phyloP scores from a whole-genome alignment of 1,140 invertebrate species.

The Drosophila subpulchrella region DNA sequence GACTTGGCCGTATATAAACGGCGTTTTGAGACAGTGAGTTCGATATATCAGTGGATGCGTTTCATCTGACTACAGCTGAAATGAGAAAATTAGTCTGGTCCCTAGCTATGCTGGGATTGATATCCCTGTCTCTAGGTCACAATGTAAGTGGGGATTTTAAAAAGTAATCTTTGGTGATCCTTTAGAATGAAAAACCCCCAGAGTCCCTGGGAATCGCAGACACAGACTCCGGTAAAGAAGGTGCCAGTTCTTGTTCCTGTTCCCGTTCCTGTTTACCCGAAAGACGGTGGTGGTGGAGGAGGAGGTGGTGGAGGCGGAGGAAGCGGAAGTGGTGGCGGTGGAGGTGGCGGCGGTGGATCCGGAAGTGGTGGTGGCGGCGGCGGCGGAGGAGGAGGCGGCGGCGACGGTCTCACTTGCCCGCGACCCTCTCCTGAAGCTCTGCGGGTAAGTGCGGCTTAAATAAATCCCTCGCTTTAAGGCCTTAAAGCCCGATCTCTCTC shows the following conservation, averaged over 20 bases:
- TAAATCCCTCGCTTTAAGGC: slow-evolving; percentile 1
- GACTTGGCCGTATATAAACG: slow-evolving; percentile 14
- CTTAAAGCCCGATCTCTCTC: slow-evolving; percentile 16
- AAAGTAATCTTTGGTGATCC: neutral
- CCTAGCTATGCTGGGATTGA: slow-evolving; percentile 15
- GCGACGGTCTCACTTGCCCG: slow-evolving; percentile 42
- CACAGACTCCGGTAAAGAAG: slow-evolving; percentile 17
- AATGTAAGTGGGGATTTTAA: slow-evolving; percentile 9
- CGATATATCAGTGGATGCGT: slow-evolving; percentile 30
- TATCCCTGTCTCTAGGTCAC: slow-evolving; percentile 10
- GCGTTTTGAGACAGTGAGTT: neutral
- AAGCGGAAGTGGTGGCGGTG: neutral
- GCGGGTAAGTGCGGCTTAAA: slow-evolving; percentile 43
- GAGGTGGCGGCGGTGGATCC: slow-evolving; percentile 2
- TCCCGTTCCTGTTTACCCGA: slow-evolving; percentile 14
- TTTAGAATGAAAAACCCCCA: neutral
- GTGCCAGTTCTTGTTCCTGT: slow-evolving; percentile 39
- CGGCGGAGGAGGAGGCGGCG: neutral
- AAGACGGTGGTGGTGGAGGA: neutral
- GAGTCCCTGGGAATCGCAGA: slow-evolving; percentile 26
- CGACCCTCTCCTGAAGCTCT: slow-evolving; percentile 50
- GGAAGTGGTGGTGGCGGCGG: slow-evolving; percentile 11
- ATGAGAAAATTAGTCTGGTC: slow-evolving; percentile 30
- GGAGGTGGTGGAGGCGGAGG: slow-evolving; percentile 1
- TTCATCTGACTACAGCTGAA: slow-evolving; percentile 5